A percentile compares a stretch with the other conserved stretches of the same genome.
Conservation (phyloP, 2,797 vertebrate genomes). For the Chelmon rostratus region DNA sequence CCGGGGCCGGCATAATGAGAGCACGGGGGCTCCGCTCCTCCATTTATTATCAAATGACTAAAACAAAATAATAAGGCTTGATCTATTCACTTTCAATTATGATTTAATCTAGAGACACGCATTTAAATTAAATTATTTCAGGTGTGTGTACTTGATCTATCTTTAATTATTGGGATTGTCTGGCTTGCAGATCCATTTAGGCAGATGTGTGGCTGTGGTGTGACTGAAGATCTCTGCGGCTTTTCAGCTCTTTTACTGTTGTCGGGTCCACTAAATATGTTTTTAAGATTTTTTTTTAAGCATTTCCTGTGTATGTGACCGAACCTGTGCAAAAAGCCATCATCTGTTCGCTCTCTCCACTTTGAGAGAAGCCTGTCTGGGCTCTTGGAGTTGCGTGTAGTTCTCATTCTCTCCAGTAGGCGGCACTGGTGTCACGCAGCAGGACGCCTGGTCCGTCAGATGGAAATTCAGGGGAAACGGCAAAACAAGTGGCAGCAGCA, state of each 20-base stretch:
- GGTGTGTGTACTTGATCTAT: conserved; percentile 71
- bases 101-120: conserved; percentile 69
- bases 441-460: conserved; percentile 20
- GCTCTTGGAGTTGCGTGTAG: background rate
- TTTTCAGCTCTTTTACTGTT: background rate
- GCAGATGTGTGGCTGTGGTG: conserved; percentile 3
- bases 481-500: conserved; percentile 60
- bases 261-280: background rate
- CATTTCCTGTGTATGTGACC: background rate
- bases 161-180: conserved; percentile 60
- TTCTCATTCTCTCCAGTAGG: conserved; percentile 72
- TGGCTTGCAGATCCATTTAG: conserved; percentile 20
- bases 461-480: conserved; percentile 6
- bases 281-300: background rate
- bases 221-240: background rate
- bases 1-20: conserved; percentile 76
- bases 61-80: conserved; percentile 79
- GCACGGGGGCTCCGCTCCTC: conserved; percentile 66
- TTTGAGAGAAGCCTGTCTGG: background rate
- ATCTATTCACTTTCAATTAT: conserved; percentile 78
- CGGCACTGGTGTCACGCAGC: conserved; percentile 82
- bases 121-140: conserved; percentile 74
- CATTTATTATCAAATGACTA: conserved; percentile 77
- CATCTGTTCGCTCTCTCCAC: background rate
- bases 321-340: conserved; percentile 9